Conservation (phyloP, 1,140 invertebrate species). For the Brachionus asplanchnoidis region DNA sequence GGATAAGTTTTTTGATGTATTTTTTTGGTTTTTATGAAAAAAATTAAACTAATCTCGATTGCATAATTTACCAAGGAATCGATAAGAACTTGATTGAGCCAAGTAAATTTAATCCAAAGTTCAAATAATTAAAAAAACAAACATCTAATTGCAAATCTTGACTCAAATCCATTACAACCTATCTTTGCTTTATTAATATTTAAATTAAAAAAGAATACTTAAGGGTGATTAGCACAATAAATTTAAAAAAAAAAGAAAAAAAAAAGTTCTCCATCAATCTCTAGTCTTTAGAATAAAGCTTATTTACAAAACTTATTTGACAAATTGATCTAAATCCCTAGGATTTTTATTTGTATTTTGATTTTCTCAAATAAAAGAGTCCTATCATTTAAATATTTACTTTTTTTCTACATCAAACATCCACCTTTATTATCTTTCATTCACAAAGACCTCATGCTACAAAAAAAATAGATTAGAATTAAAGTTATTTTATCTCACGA, state of each 20-base stretch:
- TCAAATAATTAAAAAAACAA: conserved; percentile 10
- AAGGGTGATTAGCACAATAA: conserved; percentile 9
- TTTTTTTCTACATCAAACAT: conserved; percentile 17
- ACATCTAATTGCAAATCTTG: conserved; percentile 26
- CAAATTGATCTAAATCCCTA: conserved; percentile 32
- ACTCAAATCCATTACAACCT: conserved; percentile 18
- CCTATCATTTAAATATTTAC: conserved; percentile 22
- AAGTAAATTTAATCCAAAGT: neutral
- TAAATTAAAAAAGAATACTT: conserved; percentile 31
- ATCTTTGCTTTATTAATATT: conserved; percentile 30
- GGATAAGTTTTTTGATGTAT: neutral
- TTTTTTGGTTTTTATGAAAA: neutral
- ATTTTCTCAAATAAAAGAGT: conserved; percentile 27
- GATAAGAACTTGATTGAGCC: neutral
- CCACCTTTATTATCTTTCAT: conserved; percentile 3
- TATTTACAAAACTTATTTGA: conserved; percentile 18
- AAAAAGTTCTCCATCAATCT: neutral
- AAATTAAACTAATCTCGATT: neutral
- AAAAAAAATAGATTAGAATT: neutral
- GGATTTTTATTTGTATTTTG: conserved; percentile 1
- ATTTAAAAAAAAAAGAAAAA: neutral
- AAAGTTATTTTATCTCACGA: neutral
- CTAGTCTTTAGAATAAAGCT: conserved; percentile 12
- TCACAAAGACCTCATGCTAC: neutral
- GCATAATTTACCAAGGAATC: neutral